A percentile compares a stretch with the other conserved stretches of the same genome.
Conservation (phyloP, 2,888 invertebrate genomes). For the Cephus sareptanus region DNA sequence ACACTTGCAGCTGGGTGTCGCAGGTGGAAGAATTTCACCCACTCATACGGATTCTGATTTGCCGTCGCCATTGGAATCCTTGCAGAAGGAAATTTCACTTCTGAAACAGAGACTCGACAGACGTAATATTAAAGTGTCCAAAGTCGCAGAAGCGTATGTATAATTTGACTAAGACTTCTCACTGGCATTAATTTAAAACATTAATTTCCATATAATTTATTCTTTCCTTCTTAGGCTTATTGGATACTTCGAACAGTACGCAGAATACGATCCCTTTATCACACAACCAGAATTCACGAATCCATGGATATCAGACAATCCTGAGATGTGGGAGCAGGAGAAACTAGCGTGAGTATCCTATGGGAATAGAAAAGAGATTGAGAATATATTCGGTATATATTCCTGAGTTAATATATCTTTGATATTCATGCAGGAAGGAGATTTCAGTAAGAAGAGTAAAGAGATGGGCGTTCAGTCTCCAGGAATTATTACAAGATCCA, state of each 20-base stretch:
- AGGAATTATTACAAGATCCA: slow-evolving; percentile 94
- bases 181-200: background rate
- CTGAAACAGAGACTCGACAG: slow-evolving; percentile 85
- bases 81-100: slow-evolving; percentile 78
- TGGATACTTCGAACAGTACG: slow-evolving; percentile 94
- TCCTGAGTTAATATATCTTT: slow-evolving; percentile 1
- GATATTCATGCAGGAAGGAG: slow-evolving; percentile 72
- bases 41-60: slow-evolving; percentile 66
- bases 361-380: background rate
- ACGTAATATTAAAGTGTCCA: slow-evolving; percentile 90
- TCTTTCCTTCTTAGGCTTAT: slow-evolving; percentile 74
- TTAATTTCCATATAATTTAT: slow-evolving; percentile 17
- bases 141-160: slow-evolving; percentile 93
- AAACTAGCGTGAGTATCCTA: slow-evolving; percentile 77
- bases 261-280: slow-evolving; percentile 95
- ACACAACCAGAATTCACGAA: slow-evolving; percentile 94
- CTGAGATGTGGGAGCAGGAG: slow-evolving; percentile 98
- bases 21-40: slow-evolving; percentile 71
- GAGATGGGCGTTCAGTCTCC: slow-evolving; percentile 96
- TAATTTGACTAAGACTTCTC: background rate
- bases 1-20: slow-evolving; percentile 64
- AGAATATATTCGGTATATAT: background rate
- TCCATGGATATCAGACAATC: slow-evolving; percentile 96
- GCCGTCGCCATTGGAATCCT: slow-evolving; percentile 71
- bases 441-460: slow-evolving; percentile 93